Conservation (phyloP, 2,797 vertebrate genomes). For the Tarsius wallacei region DNA sequence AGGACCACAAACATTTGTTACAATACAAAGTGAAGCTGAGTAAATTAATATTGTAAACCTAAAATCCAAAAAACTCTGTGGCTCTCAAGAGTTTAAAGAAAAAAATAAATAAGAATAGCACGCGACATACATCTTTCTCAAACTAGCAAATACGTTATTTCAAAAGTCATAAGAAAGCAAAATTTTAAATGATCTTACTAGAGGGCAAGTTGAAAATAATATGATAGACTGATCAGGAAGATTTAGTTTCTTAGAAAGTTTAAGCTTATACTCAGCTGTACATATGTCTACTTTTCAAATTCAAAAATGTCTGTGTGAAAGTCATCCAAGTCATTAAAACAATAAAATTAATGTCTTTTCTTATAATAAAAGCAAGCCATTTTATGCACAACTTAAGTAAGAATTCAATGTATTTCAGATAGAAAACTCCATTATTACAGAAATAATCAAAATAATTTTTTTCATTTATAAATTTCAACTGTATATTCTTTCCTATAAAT, state of each 20-base stretch:
- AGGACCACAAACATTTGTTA: neutral
- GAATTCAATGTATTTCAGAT: neutral
- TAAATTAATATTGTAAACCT: constrained; percentile 29
- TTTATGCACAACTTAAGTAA: constrained; percentile 53
- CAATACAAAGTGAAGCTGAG: neutral
- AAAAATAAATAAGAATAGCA: constrained; percentile 61
- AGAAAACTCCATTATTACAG: constrained; percentile 3
- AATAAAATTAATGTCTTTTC: constrained; percentile 34
- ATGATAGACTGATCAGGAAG: neutral
- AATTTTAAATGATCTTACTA: constrained; percentile 56
- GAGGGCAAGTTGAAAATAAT: constrained; percentile 64
- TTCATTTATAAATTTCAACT: constrained; percentile 52
- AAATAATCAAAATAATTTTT: constrained; percentile 43
- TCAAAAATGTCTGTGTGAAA: constrained; percentile 27
- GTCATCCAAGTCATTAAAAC: constrained; percentile 65
- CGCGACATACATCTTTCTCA: constrained; percentile 8
- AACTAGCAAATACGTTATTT: constrained; percentile 36
- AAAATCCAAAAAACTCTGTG: constrained; percentile 9
- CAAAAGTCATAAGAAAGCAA: neutral
- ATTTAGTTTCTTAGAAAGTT: constrained; percentile 54
- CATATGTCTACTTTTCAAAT: constrained; percentile 19
- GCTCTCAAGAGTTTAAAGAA: constrained; percentile 33
- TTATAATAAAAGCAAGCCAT: constrained; percentile 9
- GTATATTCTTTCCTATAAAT: constrained; percentile 61
- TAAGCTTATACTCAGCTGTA: constrained; percentile 14